Base-by-base conservation (phyloP, 2,888 invertebrate species). In the Notocelia uddmanniana region DNA sequence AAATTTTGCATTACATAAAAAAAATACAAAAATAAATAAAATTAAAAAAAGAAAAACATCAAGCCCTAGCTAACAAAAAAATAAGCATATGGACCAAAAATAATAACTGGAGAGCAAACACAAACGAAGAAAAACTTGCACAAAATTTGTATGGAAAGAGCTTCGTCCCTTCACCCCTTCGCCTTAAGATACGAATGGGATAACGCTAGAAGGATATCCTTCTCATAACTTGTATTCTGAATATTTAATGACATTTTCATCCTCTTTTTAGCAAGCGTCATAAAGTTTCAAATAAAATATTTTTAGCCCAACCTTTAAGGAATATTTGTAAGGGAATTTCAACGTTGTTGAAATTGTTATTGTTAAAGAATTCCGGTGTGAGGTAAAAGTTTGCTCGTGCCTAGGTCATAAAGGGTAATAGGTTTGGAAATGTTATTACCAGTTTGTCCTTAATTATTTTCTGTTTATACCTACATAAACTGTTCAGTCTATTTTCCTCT, bases 251-350 rank as follows among this genome's bases (percentile, higher is more conserved):
- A 19, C 34, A 13, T 68, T 68, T 68, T 23, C 19, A 57, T 48
- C 31, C n/a, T 15, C 9, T 21, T 48, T 31, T 10, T 55, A 67
- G 26, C n/a, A 19, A 48, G 31, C 13, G 15, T 19, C 58, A 50
- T 68, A 50, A 50, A 68, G 37, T 50, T 13, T 9, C 21, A 50
- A 23, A 37, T 59, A 58, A 21, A n/a, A 37, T 54, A 41, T 54
- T 64, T 52, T 26, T 34, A 50, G 37, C 13, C 15, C 19, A 55
- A 66, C 48, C 67, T 48, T 9, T 48, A 48, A 58, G 59, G 23
- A n/a, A n/a, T 23, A 37, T 52, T 59, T 50, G 50, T 19, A 34
- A 59, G 37, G 23, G 34, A 58, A 68, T 68, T 59, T 23, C 9
- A 37, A 31, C 6, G 21, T 13, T 5, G 8, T 18, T 48, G 15